Base-by-base conservation (phyloP, 1,140 invertebrate genomes). In the Tenebrio molitor region DNA sequence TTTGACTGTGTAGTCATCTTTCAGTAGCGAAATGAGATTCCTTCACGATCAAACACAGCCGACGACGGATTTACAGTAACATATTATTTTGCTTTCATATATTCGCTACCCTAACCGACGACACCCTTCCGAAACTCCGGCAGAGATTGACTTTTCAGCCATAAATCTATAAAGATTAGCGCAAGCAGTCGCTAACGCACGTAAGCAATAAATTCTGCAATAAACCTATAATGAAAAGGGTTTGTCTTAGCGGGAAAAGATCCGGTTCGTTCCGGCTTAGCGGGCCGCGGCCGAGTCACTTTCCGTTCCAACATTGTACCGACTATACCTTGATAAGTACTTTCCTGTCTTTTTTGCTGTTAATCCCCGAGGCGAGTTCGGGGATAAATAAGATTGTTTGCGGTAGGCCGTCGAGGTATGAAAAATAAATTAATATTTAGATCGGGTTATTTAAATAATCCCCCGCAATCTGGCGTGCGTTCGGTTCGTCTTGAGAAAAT, bases 391-490 rank as follows among this genome's bases (percentile, higher is more conserved):
- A 34, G 50, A 58, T 58, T 23, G 50, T 33, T 58, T 39, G 36
- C 6, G 36, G n/a, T 5, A 39, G 36, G 12, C 36, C n/a, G 12
- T 39, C 6, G 12, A 29, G 15, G 50, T 14, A 25, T 29, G 50
- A 58, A 58, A 58, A 58, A 58, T 58, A 58, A 58, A 58, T 58
- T 21, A 58, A 58, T 58, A 29, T 58, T 39, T 58, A 21, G 50
- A 33, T 58, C 15, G 4, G 23, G 10, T 1, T 29, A 58, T 58
- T 58, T 58, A 15, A 58, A 58, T 58, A 58, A 58, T 58, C 50
- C 50, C 4, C 23, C 12, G 29, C 50, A 29, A 58, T 58, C 50
- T 58, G 50, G 10, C 21, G 2, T 29, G 1, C 12, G n/a, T 58
- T 15, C 7, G 10, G 10, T 10, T 4, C 2, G n/a, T 5, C 36